Base-by-base conservation (phyloP, 2,797 vertebrate genomes). In the Botia almorhae region DNA sequence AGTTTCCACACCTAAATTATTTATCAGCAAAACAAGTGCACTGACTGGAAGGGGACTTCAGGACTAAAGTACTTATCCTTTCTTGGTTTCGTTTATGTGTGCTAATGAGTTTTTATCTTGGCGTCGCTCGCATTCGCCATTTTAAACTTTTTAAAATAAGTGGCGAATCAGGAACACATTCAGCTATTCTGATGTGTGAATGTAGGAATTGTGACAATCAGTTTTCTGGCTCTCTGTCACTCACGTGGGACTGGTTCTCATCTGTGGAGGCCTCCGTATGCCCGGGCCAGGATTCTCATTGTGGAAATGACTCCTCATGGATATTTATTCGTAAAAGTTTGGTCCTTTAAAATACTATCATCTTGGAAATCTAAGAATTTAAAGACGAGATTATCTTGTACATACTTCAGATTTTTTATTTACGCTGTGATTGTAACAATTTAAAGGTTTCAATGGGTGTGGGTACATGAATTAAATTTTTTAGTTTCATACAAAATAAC, bases 11-110 rank as follows among this genome's bases (percentile, higher is more conserved):
- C 69, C 81, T 80, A 69, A 71, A 70, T 90, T 91, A 89, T 90
- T 91, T 89, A 88, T 90, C 90, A 93, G 90, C 86, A 84, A 91
- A 89, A 90, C 88, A 89, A 90, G 89, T 92, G 92, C 91, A 92
- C 93, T 94, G 91, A 93, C 87, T 85, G 87, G 77, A 89, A 81
- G 87, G 87, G 88, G 90, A 91, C 77, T 91, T 90, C 87, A 89
- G 90, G 88, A 93, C 89, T 87, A 77, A 89, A 92, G 92, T 93
- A 93, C 92, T 92, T 92, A 87, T 69, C 86, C 83, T 87, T 74
- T 87, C 85, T 71, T 74, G 39, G 23, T 82, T 68, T 80, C 74
- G 78, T 90, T 81, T 92, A 39, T 87, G 53, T 90, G 85, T 85
- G 81, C 88, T 82, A 82, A 75, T 55, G 29, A 77, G 23, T 74